These are phyloP conservation scores for Opisthocomus hoazin DNA, from an alignment of 2,113 vertebrate genomes.

Conservation along the genomic window DNA sequence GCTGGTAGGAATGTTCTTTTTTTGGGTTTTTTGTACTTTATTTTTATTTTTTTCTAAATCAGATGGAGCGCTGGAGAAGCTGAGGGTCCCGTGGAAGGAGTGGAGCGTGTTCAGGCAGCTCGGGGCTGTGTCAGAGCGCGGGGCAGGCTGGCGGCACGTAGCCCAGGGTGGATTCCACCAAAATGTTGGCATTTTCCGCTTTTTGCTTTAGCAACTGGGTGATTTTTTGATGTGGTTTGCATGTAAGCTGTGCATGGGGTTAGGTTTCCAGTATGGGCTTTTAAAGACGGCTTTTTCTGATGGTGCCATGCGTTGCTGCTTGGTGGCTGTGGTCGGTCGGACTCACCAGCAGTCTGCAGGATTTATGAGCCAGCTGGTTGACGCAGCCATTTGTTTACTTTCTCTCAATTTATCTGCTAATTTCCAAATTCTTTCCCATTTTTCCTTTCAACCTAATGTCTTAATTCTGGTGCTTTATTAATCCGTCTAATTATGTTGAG, in stretches of 20 bases:
- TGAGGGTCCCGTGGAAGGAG: neutral
- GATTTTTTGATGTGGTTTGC: neutral
- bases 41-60: neutral
- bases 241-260: neutral
- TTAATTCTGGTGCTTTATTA: slow-evolving; percentile 38
- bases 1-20: neutral
- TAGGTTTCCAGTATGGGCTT: neutral
- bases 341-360: fast-evolving
- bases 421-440: neutral
- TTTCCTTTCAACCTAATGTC: slow-evolving; percentile 1
- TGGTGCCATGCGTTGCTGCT: fast-evolving
- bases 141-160: fast-evolving
- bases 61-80: neutral
- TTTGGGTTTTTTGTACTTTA: too few relatives aligned
- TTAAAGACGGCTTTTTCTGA: neutral
- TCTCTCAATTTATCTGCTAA: neutral
- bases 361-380: fast-evolving
- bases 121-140: fast-evolving
- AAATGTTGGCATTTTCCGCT: neutral
- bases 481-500: neutral
- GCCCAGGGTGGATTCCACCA: neutral
- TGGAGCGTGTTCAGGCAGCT: neutral
- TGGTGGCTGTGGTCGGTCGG: fast-evolving
- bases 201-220: neutral
- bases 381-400: neutral